Evolutionary conservation across 1,140 invertebrate species (phyloP), one percentile per base, ranked within the genome.

Genomic region (Ceratina japonica): DNA sequence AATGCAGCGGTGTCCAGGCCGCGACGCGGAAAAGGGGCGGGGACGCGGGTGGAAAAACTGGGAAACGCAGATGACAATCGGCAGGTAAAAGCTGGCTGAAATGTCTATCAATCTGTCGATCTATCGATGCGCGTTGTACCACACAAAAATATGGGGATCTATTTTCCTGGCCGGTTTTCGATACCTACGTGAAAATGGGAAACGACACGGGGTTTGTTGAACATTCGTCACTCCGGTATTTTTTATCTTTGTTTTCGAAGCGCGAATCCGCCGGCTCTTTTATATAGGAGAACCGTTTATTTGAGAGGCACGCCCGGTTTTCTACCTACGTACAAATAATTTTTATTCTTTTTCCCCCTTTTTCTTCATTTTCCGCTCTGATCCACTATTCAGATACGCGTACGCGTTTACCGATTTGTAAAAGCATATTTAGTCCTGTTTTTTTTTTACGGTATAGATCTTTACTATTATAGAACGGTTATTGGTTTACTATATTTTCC

Each of bases 61-160:
- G 56, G 59, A 76, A 76, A 22, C 52, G 24, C 52, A 74, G 71
- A 75, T 83, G 68, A 83, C 22, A 83, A 80, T 84, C 78, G 69
- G 15, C 61, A 59, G 44, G 73, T 73, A 80, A 80, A 84, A 84
- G 68, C 80, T 82, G 68, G 77, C 83, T 68, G 79, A 75, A 80
- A 80, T 75, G 73, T 80, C 83, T 84, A 80, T 84, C 78, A 79
- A 84, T 84, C 77, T 70, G 81, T 71, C 77, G 81, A 58, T 79
- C 64, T 73, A 80, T 84, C 81, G 56, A 73, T 65, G 68, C 58
- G 58, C 81, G 82, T 80, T 61, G 59, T 63, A 78, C 78, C 73
- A 54, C 78, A 79, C 62, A 80, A 76, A 82, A 75, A 82, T 84
- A 84, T 84, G 71, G 66, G 75, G 77, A 84, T 84, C 77, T 70